phyloP scores from a whole-genome alignment of 2,113 vertebrate genomes.

The Myrmecophaga tridactyla region DNA sequence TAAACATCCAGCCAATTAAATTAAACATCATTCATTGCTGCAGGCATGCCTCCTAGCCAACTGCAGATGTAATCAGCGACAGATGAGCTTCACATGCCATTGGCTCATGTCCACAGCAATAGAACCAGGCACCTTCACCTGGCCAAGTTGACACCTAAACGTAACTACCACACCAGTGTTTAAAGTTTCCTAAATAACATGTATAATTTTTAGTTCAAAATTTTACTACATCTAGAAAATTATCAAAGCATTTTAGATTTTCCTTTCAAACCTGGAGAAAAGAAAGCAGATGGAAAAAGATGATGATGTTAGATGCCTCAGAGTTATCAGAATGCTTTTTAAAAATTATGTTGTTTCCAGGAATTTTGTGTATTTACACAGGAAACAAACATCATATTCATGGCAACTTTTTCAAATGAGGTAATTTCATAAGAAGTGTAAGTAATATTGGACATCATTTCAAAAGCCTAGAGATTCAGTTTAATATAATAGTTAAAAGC shows the following conservation, averaged over 20 bases:
- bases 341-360: not conserved
- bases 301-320: not conserved
- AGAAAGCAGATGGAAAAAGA: not conserved
- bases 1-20: too few relatives aligned
- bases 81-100: too few relatives aligned
- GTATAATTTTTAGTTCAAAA: conserved; percentile 21
- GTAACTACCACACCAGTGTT: too few relatives aligned
- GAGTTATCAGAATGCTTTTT: not conserved
- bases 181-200: conserved; percentile 3
- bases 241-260: conserved; percentile 35
- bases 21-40: too few relatives aligned
- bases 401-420: not conserved
- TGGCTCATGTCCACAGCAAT: too few relatives aligned
- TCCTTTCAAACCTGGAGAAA: conserved; percentile 44
- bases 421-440: not conserved
- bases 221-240: not conserved
- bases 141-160: too few relatives aligned
- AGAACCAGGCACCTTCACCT: too few relatives aligned
- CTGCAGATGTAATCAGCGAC: too few relatives aligned
- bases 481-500: not conserved
- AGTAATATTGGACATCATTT: not conserved
- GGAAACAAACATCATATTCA: conserved; percentile 35
- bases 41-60: too few relatives aligned
- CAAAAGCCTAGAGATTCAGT: conserved; percentile 6
- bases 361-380: not conserved